Percentiles rank a stretch among this genome's conserved stretches.
These are phyloP conservation scores for Arrhamphus sclerolepis DNA, from an alignment of 2,797 vertebrate genomes.

Conservation along the genomic window DNA sequence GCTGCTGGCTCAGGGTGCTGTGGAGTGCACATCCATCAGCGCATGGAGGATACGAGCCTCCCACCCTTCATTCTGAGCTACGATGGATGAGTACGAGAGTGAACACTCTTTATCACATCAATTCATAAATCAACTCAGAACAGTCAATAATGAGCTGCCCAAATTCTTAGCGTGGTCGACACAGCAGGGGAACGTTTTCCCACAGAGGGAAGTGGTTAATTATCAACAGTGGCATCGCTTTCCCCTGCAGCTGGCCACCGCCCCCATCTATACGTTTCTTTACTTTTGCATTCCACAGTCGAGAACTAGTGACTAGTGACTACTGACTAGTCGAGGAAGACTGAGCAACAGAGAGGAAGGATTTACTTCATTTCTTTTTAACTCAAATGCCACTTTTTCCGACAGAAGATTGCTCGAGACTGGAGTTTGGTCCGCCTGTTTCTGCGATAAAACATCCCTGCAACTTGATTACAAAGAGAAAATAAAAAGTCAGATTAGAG, in stretches of 20 bases:
- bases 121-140: conserved; percentile 35
- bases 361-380: conserved; percentile 18
- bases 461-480: not conserved
- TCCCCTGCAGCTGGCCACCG: conserved; percentile 9
- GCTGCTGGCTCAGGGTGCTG: conserved; percentile 39
- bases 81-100: conserved; percentile 46
- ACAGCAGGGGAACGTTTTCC: conserved; percentile 26
- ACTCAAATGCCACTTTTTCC: not conserved
- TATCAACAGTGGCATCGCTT: conserved; percentile 40
- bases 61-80: conserved; percentile 28
- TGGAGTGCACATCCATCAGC: conserved; percentile 61
- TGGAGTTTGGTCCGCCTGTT: not conserved
- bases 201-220: conserved; percentile 52
- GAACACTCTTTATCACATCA: conserved; percentile 49
- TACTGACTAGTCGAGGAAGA: no score
- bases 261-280: conserved; percentile 23
- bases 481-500: not conserved
- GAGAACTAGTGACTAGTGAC: conserved; percentile 57
- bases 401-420: not conserved
- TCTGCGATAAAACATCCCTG: not conserved
- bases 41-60: conserved; percentile 33
- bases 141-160: conserved; percentile 2
- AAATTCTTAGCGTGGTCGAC: conserved; percentile 62
- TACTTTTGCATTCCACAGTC: conserved; percentile 47
- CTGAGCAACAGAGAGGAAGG: conserved; percentile 27